Percentiles rank a stretch among this genome's conserved stretches.
Conservation (phyloP, 2,888 invertebrate species). For the Phanerotoma sp. region DNA sequence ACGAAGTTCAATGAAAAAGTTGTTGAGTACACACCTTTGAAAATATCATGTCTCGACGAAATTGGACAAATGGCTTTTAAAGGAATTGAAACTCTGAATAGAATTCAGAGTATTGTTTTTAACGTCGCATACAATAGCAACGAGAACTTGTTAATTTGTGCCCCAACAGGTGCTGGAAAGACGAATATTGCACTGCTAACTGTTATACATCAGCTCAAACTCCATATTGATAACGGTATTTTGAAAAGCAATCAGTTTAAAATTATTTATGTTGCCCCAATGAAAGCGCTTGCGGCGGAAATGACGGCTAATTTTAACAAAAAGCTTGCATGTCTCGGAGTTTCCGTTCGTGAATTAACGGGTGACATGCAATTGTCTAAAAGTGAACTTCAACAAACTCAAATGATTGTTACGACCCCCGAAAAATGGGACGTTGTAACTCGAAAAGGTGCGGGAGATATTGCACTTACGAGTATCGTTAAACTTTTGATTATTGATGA, state of each 20-base stretch:
- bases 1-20: conserved; percentile 62
- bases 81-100: conserved; percentile 83
- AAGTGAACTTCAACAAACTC: conserved; percentile 90
- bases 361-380: conserved; percentile 98
- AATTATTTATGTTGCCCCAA: conserved; percentile 98
- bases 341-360: conserved; percentile 88
- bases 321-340: conserved; percentile 74
- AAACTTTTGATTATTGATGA: conserved; percentile 95
- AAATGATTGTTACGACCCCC: conserved; percentile 97
- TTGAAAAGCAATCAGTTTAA: conserved; percentile 92
- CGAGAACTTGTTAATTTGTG: conserved; percentile 96
- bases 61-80: conserved; percentile 88
- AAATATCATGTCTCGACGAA: conserved; percentile 68
- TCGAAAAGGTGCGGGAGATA: conserved; percentile 88
- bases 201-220: conserved; percentile 86
- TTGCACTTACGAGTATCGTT: conserved; percentile 85
- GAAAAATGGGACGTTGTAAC: conserved; percentile 99
- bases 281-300: conserved; percentile 99
- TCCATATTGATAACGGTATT: conserved; percentile 77
- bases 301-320: conserved; percentile 94
- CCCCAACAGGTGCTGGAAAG: conserved; percentile 99
- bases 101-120: conserved; percentile 95
- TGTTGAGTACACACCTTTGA: conserved; percentile 68
- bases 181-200: conserved; percentile 96
- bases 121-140: conserved; percentile 94